Evolutionary conservation across 2,797 vertebrate genomes (phyloP).

Genomic region (Danio choprae): DNA sequence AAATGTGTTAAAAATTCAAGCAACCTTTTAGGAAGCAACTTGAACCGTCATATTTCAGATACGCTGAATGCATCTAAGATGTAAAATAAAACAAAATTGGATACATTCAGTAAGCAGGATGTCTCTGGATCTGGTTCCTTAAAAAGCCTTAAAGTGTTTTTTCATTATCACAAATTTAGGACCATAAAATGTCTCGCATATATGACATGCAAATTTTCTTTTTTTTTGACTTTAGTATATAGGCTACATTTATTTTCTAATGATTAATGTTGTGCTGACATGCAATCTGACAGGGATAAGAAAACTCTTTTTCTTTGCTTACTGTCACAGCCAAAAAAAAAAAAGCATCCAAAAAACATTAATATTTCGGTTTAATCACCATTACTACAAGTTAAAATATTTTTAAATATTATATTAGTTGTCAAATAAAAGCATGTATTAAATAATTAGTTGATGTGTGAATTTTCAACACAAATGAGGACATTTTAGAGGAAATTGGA

Average conservation of each 20-base stretch:
- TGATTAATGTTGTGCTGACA: background rate
- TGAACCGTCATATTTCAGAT: background rate
- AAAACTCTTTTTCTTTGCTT: background rate
- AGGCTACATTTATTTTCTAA: background rate
- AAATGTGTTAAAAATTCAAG: background rate
- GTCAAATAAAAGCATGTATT: background rate
- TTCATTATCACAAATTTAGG: background rate
- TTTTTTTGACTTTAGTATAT: too few relatives aligned
- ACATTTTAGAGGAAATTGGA: too few relatives aligned
- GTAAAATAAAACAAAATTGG: background rate
- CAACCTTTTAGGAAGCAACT: slow-evolving; percentile 4
- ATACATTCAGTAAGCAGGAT: background rate
- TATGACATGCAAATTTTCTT: background rate
- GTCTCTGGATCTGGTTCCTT: background rate
- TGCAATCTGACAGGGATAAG: background rate
- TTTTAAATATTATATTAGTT: background rate
- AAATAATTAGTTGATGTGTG: too few relatives aligned
- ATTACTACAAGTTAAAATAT: background rate
- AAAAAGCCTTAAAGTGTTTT: background rate
- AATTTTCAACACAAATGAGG: too few relatives aligned
- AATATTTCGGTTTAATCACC: background rate
- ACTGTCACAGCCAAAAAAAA: too few relatives aligned
- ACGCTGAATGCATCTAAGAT: background rate
- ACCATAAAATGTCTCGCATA: background rate
- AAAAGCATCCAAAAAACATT: too few relatives aligned